Evolutionary conservation across 2,797 vertebrate genomes (phyloP).

Genomic region (Brachyalestes nurse): DNA sequence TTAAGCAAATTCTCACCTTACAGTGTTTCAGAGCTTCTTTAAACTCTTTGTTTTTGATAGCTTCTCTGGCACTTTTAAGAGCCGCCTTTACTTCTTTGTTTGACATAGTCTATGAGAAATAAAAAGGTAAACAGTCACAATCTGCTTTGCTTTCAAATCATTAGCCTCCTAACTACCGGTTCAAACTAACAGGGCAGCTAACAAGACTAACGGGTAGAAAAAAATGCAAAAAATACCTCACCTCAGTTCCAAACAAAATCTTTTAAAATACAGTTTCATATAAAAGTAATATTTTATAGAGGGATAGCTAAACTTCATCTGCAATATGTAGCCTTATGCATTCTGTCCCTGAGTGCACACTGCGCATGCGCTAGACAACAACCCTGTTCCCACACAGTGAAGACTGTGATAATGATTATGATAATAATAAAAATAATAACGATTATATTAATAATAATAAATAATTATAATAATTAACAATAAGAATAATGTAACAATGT

Average conservation of each 20-base stretch:
- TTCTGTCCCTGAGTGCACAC: neutral
- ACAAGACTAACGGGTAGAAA: neutral
- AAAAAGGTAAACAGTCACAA: neutral
- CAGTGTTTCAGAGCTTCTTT: slow-evolving; percentile 96
- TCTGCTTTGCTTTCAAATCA: neutral
- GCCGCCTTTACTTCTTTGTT: slow-evolving; percentile 93
- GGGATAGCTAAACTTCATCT: neutral
- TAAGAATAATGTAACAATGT: too few species aligned
- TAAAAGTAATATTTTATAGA: neutral
- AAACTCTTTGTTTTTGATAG: slow-evolving; percentile 97
- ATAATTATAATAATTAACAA: too few species aligned
- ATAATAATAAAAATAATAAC: too few species aligned
- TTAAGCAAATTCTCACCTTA: slow-evolving; percentile 82
- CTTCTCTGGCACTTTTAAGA: slow-evolving; percentile 93
- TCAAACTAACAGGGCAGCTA: neutral
- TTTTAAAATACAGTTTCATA: neutral
- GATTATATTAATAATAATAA: too few species aligned
- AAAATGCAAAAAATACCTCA: too few species aligned
- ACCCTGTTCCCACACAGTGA: neutral
- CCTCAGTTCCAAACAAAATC: neutral
- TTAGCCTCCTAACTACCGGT: neutral
- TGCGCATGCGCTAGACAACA: slow-evolving; percentile 12
- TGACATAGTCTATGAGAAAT: slow-evolving; percentile 79
- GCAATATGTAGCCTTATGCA: neutral
- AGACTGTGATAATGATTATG: neutral